A percentile compares a stretch with the other conserved stretches of the same genome.
Evolutionary conservation across 1,140 invertebrate genomes (phyloP).

Genomic region (Caenorhabditis remanei): DNA sequence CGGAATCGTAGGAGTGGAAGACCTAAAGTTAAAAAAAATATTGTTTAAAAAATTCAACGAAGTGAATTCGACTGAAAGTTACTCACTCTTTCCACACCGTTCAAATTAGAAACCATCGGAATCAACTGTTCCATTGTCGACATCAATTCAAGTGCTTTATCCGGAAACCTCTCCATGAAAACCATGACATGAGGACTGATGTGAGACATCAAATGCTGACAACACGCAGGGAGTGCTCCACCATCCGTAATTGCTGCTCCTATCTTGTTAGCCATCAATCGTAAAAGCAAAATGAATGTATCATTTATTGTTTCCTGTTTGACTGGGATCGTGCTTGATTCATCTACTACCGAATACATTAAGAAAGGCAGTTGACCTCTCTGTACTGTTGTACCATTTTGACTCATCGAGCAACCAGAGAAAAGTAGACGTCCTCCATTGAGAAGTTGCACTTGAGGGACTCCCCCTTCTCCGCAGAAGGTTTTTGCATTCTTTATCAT

Average conservation of each 20-base stretch:
- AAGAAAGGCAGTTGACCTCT: conserved; percentile 94
- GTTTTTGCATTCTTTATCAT: conserved; percentile 69
- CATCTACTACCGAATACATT: conserved; percentile 85
- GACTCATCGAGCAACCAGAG: conserved; percentile 70
- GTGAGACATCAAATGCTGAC: conserved; percentile 53
- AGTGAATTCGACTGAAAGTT: neutral
- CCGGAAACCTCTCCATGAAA: conserved; percentile 72
- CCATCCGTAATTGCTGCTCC: conserved; percentile 28
- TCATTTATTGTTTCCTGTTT: conserved; percentile 56
- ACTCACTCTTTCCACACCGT: conserved; percentile 79
- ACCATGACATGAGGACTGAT: conserved; percentile 70
- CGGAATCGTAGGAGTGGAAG: conserved; percentile 60
- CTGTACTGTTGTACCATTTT: conserved; percentile 85
- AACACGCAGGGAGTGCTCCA: conserved; percentile 12
- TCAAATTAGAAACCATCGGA: conserved; percentile 89
- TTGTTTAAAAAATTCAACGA: neutral
- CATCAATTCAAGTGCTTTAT: conserved; percentile 91
- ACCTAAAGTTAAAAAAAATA: neutral
- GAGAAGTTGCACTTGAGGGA: conserved; percentile 59
- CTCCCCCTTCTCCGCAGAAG: conserved; percentile 70
- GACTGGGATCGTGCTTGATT: conserved; percentile 55
- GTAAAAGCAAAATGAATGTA: conserved; percentile 34
- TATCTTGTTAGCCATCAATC: conserved; percentile 57
- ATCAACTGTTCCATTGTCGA: conserved; percentile 89
- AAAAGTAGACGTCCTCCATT: conserved; percentile 69